Percentiles rank a stretch among this genome's conserved stretches.
These are phyloP conservation scores for Lithophane leautieri DNA, from an alignment of 2,888 invertebrate species.

Conservation along the genomic window DNA sequence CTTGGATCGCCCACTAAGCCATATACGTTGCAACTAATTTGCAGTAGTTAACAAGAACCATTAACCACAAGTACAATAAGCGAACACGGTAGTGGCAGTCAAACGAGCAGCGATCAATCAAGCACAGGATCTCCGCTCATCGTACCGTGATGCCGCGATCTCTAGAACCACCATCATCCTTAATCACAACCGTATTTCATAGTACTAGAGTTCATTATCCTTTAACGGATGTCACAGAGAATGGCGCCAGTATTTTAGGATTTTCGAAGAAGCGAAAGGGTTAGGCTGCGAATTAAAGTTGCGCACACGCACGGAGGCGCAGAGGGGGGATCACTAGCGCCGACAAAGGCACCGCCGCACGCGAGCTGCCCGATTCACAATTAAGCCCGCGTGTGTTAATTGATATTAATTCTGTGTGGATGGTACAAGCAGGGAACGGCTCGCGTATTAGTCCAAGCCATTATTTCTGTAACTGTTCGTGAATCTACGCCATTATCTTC, in stretches of 20 bases:
- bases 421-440: slow-evolving; percentile 78
- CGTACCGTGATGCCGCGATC: slow-evolving; percentile 86
- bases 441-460: slow-evolving; percentile 52
- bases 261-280: slow-evolving; percentile 86
- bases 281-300: slow-evolving; percentile 81
- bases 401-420: slow-evolving; percentile 88
- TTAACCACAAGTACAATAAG: slow-evolving; percentile 68
- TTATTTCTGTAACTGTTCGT: slow-evolving; percentile 58
- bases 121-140: slow-evolving; percentile 87
- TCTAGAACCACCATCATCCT: slow-evolving; percentile 74
- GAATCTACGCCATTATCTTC: slow-evolving; percentile 52
- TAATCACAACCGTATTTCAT: slow-evolving; percentile 74
- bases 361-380: slow-evolving; percentile 89
- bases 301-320: slow-evolving; percentile 74
- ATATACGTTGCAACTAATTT: slow-evolving; percentile 54
- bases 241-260: slow-evolving; percentile 89
- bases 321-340: slow-evolving; percentile 75
- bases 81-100: slow-evolving; percentile 64
- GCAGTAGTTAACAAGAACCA: slow-evolving; percentile 65
- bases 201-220: slow-evolving; percentile 76
- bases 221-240: slow-evolving; percentile 68
- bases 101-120: slow-evolving; percentile 80
- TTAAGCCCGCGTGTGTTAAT: slow-evolving; percentile 90
- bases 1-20: slow-evolving; percentile 36
- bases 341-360: slow-evolving; percentile 90